Base-by-base conservation (phyloP, 2,888 invertebrate species). In the Salticus scenicus region DNA sequence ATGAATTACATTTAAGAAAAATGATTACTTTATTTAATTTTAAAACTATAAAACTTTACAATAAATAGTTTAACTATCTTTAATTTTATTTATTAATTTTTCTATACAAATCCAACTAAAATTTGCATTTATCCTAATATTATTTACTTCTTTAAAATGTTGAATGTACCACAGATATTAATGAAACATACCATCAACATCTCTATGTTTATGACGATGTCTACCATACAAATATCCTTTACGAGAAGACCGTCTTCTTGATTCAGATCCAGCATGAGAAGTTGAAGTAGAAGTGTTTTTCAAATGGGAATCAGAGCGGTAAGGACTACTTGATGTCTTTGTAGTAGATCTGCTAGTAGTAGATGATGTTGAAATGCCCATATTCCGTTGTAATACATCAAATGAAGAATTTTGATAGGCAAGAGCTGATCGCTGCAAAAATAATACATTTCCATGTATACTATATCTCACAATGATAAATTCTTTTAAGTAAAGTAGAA, bases 301-400 rank as follows among this genome's bases (percentile, higher is more conserved):
- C 66, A 90, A 88, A 87, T 91, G 91, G 75, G 90, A 90, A 75
- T 91, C 91, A 17, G 90, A 90, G 47, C 95, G 94, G 90, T 97
- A 98, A 12, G 97, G 97, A 91, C 97, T 97, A 33, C 97, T 97
- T 89, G 96, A 96, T 17, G 98, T 98, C 91, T 98, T 98, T 0
- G 87, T 88, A 12, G 98, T 98, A 37, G 97, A 97, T 88, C 97
- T 93, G 0, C 97, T 97, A 0, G 98, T 98, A 0, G 98, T 98
- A 86, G 97, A 97, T 0, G 97, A 97, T 0, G 97, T 97, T 14
- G 98, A 97, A 89, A 98, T 97, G 41, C 98, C 98, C 87, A 97
- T 95, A 91, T 91, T 91, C 4, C 91, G 90, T 64, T 90, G 89
- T 74, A 91, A 87, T 41, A 90, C 91, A 66, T 91, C 91, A 70